Percentiles rank a stretch among this genome's conserved stretches.
These are phyloP conservation scores for Danaus chrysippus DNA, from an alignment of 2,888 invertebrate species.

Conservation along the genomic window DNA sequence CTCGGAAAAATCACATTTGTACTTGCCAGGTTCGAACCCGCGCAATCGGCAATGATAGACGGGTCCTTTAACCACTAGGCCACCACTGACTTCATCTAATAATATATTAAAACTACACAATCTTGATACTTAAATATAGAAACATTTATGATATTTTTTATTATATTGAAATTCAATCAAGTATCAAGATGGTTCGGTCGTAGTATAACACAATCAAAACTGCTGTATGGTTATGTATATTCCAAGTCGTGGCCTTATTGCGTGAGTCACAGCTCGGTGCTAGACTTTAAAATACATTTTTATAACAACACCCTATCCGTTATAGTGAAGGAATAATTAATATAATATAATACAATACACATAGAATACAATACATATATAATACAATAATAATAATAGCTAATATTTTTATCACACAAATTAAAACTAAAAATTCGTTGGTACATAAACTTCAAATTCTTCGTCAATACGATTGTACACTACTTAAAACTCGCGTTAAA, in stretches of 20 bases:
- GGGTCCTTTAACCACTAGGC: too few relatives aligned
- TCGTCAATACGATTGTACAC: too few relatives aligned
- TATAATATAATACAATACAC: conserved; percentile 12
- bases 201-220: conserved; percentile 61
- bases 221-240: conserved; percentile 46
- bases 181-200: conserved; percentile 46
- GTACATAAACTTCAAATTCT: too few relatives aligned
- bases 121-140: background rate
- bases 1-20: too few relatives aligned
- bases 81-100: too few relatives aligned
- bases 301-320: conserved; percentile 44
- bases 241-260: conserved; percentile 74
- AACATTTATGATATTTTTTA: background rate
- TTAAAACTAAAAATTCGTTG: too few relatives aligned
- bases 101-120: background rate
- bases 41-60: too few relatives aligned
- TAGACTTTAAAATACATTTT: conserved; percentile 68
- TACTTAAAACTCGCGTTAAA: too few relatives aligned
- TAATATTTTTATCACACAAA: too few relatives aligned
- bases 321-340: conserved; percentile 26
- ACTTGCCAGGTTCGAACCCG: too few relatives aligned
- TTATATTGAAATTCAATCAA: conserved; percentile 7
- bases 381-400: background rate
- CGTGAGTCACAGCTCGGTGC: conserved; percentile 75
- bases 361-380: too few relatives aligned